phyloP scores from a whole-genome alignment of 2,113 vertebrate species.

The Mus musculus region GRCm39 chr16:63204001-63204500 shows the following conservation, averaged over 20 bases:
- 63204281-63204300: conserved; percentile 13
- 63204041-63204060: not conserved
- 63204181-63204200: not conserved
- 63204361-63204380: conserved; percentile 31
- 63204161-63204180: not conserved
- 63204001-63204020: not conserved
- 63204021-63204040: not conserved
- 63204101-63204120: conserved; percentile 16
- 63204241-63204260: conserved; percentile 27
- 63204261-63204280: conserved; percentile 57
- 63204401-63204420: not conserved
- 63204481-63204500: not conserved
- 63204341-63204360: conserved; percentile 29
- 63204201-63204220: not conserved
- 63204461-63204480: conserved; percentile 27
- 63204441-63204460: not conserved
- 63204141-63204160: not conserved
- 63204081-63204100: conserved; percentile 1
- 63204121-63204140: not conserved
- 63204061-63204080: not conserved
- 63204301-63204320: conserved; percentile 47
- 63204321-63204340: conserved; percentile 60
- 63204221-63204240: not conserved
- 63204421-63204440: conserved; percentile 63
- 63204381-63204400: not conserved